phyloP scores from a whole-genome alignment of 2,797 vertebrate genomes.

The Menidia menidia region DNA sequence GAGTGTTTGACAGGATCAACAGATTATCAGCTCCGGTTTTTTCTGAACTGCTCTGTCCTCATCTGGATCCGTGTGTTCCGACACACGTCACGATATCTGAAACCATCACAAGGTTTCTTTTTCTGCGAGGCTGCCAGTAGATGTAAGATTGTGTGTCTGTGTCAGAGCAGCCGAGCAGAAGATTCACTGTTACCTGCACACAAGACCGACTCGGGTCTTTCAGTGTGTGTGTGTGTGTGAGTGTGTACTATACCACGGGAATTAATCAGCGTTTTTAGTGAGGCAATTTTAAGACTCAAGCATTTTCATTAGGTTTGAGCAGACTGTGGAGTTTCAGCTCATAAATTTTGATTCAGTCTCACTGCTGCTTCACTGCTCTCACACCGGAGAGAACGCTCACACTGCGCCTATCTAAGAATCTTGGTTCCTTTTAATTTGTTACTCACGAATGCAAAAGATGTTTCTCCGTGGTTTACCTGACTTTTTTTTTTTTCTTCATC shows the following conservation, averaged over 20 bases:
- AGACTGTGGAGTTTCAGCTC: constrained; percentile 42
- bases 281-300: constrained; percentile 44
- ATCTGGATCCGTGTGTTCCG: constrained; percentile 5
- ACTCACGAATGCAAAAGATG: constrained; percentile 5
- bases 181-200: constrained; percentile 43
- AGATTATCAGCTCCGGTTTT: constrained; percentile 27
- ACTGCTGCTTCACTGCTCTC: constrained; percentile 35
- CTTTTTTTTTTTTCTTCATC: constrained; percentile 1
- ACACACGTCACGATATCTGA: background rate
- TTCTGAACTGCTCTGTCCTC: constrained; percentile 26
- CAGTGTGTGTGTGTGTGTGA: constrained; percentile 15
- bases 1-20: constrained; percentile 56
- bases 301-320: constrained; percentile 45
- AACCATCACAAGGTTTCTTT: constrained; percentile 36
- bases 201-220: constrained; percentile 37
- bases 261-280: constrained; percentile 52
- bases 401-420: constrained; percentile 2
- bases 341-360: constrained; percentile 47
- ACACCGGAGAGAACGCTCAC: constrained; percentile 21
- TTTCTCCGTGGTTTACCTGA: background rate
- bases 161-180: constrained; percentile 51
- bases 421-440: constrained; percentile 3
- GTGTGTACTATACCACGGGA: constrained; percentile 26
- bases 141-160: constrained; percentile 7
- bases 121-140: constrained; percentile 23